These are phyloP conservation scores for Erebia palarica DNA, from an alignment of 2,888 invertebrate species.

Conservation along the genomic window DNA sequence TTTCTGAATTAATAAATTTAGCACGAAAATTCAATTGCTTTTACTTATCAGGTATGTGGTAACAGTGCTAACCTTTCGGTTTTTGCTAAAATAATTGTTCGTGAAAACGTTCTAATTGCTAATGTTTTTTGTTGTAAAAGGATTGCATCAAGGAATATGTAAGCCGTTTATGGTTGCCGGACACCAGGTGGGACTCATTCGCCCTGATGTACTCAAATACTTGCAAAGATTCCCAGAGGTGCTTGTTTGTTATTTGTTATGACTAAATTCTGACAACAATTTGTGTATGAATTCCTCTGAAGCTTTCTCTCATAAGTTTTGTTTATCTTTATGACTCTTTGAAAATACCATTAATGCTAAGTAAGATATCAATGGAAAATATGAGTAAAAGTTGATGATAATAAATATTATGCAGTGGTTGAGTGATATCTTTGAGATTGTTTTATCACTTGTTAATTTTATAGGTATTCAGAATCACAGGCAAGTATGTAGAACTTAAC, in stretches of 20 bases:
- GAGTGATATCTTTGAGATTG: background rate
- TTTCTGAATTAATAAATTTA: conserved; percentile 86
- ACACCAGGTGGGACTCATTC: conserved; percentile 93
- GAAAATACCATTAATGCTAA: background rate
- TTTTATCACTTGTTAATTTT: background rate
- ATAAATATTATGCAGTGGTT: background rate
- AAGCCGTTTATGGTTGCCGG: conserved; percentile 94
- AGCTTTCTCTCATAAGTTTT: background rate
- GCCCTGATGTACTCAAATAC: conserved; percentile 91
- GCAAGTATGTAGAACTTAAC: conserved; percentile 90
- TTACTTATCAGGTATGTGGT: conserved; percentile 88
- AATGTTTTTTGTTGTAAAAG: conserved; percentile 71
- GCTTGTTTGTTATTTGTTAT: conserved; percentile 36
- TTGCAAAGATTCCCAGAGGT: conserved; percentile 92
- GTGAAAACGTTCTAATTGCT: conserved; percentile 26
- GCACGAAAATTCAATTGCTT: conserved; percentile 95
- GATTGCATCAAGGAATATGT: conserved; percentile 89
- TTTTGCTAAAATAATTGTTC: conserved; percentile 9
- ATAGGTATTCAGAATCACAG: conserved; percentile 87
- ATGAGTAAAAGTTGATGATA: background rate
- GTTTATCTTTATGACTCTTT: background rate
- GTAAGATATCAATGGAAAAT: background rate
- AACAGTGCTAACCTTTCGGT: conserved; percentile 10
- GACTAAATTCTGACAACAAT: background rate
- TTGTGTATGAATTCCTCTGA: background rate